A percentile compares a stretch with the other conserved stretches of the same genome.
Conservation (phyloP, 2,888 invertebrate genomes). For the Thecophora atra region DNA sequence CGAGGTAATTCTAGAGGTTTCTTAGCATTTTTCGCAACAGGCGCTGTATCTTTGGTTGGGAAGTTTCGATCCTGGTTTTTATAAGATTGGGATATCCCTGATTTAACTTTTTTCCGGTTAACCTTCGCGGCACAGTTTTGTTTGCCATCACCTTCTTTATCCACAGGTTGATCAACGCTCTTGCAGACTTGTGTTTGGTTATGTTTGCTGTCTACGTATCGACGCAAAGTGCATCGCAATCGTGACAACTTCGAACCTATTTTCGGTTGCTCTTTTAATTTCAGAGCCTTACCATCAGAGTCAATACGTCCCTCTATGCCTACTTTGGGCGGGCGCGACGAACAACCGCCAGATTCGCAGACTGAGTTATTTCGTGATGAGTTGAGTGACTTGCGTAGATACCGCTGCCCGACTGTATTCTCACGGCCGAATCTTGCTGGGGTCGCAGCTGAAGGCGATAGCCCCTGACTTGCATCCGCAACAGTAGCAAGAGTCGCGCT, state of each 20-base stretch:
- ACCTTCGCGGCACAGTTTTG: neutral
- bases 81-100: neutral
- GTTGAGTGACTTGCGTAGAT: slow-evolving; percentile 54
- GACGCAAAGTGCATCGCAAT: slow-evolving; percentile 41
- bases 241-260: slow-evolving; percentile 31
- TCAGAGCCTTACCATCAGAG: slow-evolving; percentile 46
- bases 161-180: slow-evolving; percentile 32
- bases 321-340: slow-evolving; percentile 49
- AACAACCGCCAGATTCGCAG: slow-evolving; percentile 42
- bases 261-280: slow-evolving; percentile 11
- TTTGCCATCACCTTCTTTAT: slow-evolving; percentile 30
- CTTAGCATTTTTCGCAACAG: slow-evolving; percentile 40
- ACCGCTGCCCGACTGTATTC: slow-evolving; percentile 50
- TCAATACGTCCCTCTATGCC: slow-evolving; percentile 53
- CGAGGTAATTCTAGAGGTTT: slow-evolving; percentile 17
- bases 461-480: neutral
- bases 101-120: slow-evolving; percentile 2
- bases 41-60: slow-evolving; percentile 5
- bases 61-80: neutral
- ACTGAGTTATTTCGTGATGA: slow-evolving; percentile 44
- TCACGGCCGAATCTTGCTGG: slow-evolving; percentile 55
- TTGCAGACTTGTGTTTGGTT: neutral
- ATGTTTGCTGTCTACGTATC: slow-evolving; percentile 14
- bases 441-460: slow-evolving; percentile 38
- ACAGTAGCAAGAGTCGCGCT: neutral